Evolutionary conservation across 2,797 vertebrate genomes (phyloP).

Genomic region (Macropus fuliginosus): DNA sequence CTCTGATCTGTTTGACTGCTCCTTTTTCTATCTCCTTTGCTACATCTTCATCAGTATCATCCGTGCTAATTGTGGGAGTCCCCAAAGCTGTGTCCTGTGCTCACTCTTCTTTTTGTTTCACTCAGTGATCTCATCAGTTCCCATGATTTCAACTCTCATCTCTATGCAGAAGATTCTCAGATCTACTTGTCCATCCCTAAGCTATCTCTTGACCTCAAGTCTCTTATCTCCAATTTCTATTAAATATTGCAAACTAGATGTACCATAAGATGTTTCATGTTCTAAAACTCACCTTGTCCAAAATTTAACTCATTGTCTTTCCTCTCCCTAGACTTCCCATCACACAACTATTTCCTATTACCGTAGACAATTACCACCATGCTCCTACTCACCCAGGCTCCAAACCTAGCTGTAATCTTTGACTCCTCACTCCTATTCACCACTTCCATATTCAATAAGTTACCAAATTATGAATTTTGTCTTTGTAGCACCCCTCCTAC

Average conservation of each 20-base stretch:
- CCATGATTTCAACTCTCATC: neutral
- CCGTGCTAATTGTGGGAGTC: neutral
- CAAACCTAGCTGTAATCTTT: neutral
- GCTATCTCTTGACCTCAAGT: neutral
- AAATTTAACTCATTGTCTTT: neutral
- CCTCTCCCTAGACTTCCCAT: neutral
- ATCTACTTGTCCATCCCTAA: neutral
- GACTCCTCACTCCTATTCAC: neutral
- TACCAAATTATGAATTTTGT: neutral
- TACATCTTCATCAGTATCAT: neutral
- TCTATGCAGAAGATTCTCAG: neutral
- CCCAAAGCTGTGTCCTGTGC: neutral
- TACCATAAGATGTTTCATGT: neutral
- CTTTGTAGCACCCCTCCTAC: neutral
- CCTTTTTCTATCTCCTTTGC: neutral
- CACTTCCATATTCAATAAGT: neutral
- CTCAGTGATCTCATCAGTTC: neutral
- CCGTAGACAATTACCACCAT: neutral
- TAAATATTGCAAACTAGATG: neutral
- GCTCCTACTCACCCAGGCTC: neutral
- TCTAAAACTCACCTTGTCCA: neutral
- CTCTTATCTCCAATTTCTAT: neutral
- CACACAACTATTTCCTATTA: neutral
- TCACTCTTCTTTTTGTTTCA: neutral
- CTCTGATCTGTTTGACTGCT: neutral